phyloP scores from a whole-genome alignment of 2,797 vertebrate genomes.

The Phaenicophaeus curvirostris region DNA sequence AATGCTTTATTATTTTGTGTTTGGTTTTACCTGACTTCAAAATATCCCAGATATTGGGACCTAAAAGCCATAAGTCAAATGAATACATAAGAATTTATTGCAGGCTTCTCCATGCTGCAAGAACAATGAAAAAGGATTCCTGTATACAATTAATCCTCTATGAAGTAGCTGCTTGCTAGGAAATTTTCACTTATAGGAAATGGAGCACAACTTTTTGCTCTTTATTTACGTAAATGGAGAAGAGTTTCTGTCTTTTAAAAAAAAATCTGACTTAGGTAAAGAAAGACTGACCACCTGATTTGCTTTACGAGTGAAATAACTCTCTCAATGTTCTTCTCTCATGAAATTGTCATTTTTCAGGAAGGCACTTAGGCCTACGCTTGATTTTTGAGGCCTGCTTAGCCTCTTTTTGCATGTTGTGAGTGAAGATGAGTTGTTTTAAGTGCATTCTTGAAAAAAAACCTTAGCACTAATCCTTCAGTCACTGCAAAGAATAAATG shows the following conservation, averaged over 20 bases:
- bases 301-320: not conserved
- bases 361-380: not conserved
- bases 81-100: not conserved
- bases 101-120: not conserved
- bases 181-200: not conserved
- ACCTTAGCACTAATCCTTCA: conserved; percentile 49
- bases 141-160: not conserved
- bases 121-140: not conserved
- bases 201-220: not conserved
- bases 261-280: not conserved
- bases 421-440: conserved; percentile 27
- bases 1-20: not conserved
- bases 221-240: not conserved
- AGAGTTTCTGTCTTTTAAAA: not conserved
- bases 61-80: not conserved
- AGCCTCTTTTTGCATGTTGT: not conserved
- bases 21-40: not conserved
- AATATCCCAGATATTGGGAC: not conserved
- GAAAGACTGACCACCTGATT: not conserved
- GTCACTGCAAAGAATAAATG: conserved; percentile 52
- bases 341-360: not conserved
- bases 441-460: conserved; percentile 56
- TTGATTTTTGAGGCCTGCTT: not conserved
- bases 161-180: not conserved
- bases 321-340: not conserved